phyloP scores from a whole-genome alignment of 2,888 invertebrate genomes.

The Exocentrus adspersus region DNA sequence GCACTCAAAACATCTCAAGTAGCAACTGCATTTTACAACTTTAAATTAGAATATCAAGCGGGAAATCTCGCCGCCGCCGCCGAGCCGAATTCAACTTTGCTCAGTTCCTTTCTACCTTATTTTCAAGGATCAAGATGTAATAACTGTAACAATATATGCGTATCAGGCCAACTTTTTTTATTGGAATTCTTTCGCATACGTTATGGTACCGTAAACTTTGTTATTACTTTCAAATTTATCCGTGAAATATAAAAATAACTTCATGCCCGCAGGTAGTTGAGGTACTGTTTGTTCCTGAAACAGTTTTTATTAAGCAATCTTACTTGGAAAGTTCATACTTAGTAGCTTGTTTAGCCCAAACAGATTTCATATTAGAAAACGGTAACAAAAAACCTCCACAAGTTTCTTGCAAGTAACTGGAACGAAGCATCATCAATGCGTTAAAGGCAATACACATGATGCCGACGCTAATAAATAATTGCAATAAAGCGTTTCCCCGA shows the following conservation, averaged over 20 bases:
- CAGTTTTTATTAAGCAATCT: conserved; percentile 7
- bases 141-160: conserved; percentile 53
- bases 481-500: background rate
- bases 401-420: too few relatives aligned
- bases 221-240: conserved; percentile 26
- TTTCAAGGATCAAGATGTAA: conserved; percentile 51
- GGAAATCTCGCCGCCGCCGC: conserved; percentile 43
- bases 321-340: background rate
- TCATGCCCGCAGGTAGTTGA: conserved; percentile 8
- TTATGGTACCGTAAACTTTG: conserved; percentile 21
- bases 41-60: conserved; percentile 52
- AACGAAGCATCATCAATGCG: too few relatives aligned
- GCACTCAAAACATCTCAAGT: conserved; percentile 45
- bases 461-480: background rate
- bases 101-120: conserved; percentile 46
- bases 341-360: too few relatives aligned
- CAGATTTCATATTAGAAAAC: background rate
- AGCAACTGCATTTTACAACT: conserved; percentile 50
- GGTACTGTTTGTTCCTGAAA: conserved; percentile 1
- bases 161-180: conserved; percentile 50
- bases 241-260: conserved; percentile 21
- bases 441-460: too few relatives aligned
- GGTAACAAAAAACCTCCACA: too few relatives aligned
- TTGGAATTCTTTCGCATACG: conserved; percentile 45
- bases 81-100: conserved; percentile 40